Evolutionary conservation across 35 echinoderm and acorn worm genomes (phyloP).

Genomic region (Hemicentrotus pulcherrimus): DNA sequence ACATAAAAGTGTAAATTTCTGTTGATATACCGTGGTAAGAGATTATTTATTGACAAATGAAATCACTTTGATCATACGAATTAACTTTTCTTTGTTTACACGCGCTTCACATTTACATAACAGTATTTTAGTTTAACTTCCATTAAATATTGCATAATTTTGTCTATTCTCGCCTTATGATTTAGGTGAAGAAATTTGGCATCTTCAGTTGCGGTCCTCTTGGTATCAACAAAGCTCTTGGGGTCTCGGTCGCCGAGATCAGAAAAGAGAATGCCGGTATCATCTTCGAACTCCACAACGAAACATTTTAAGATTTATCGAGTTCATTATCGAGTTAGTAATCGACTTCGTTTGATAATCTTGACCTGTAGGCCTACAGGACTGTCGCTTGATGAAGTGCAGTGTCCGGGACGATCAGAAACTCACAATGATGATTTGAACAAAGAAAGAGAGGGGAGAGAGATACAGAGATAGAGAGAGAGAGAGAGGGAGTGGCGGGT

Average conservation of each 20-base stretch:
- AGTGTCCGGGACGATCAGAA: neutral
- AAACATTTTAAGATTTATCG: constrained; percentile 49
- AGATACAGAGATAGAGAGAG: no score
- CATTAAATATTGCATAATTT: no score
- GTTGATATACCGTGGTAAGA: no score
- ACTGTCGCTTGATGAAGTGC: neutral
- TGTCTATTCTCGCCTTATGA: neutral
- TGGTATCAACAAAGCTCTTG: neutral
- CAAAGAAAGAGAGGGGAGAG: neutral
- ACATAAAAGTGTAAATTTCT: no score
- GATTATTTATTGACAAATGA: no score
- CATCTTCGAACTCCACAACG: constrained; percentile 60
- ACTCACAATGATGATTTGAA: neutral
- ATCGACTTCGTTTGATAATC: neutral
- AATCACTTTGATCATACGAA: no score
- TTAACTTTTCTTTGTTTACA: no score
- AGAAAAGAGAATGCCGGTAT: constrained; percentile 54
- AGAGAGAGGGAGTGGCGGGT: no score
- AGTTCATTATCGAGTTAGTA: neutral
- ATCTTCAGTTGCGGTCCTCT: constrained; percentile 43
- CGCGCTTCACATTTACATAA: no score
- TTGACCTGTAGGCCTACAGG: neutral
- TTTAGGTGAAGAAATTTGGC: constrained; percentile 42
- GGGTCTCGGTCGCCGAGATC: constrained; percentile 9
- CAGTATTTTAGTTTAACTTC: no score